Evolutionary conservation across 2,113 vertebrate species (phyloP).

Genomic region (Micronycteris hirsuta): DNA sequence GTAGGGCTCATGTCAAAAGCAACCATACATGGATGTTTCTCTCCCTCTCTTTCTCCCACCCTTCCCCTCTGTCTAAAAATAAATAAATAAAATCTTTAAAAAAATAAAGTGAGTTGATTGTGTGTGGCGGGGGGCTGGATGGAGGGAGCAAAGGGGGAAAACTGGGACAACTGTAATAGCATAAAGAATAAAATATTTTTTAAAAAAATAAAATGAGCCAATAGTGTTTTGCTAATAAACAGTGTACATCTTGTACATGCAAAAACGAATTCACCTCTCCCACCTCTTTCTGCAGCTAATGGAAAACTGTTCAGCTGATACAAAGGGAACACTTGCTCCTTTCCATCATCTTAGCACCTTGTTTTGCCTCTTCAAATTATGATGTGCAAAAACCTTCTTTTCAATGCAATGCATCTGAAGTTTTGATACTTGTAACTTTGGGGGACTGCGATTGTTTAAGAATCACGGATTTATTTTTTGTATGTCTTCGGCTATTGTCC

Average conservation of each 20-base stretch:
- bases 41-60: too few species aligned
- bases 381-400: conserved; percentile 81
- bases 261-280: conserved; percentile 72
- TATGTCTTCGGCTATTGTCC: conserved; percentile 82
- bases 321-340: conserved; percentile 70
- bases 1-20: too few species aligned
- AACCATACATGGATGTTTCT: too few species aligned
- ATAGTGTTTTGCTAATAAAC: conserved; percentile 78
- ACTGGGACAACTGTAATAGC: too few species aligned
- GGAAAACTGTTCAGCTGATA: conserved; percentile 74
- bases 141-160: too few species aligned
- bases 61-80: too few species aligned
- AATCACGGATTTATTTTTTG: conserved; percentile 85
- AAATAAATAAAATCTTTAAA: too few species aligned
- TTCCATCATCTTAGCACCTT: conserved; percentile 80
- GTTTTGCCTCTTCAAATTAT: conserved; percentile 83
- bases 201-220: background rate
- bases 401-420: conserved; percentile 81
- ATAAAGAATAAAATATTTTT: too few species aligned
- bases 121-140: conserved; percentile 37
- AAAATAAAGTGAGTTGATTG: conserved; percentile 44
- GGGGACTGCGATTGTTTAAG: conserved; percentile 78
- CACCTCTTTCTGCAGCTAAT: conserved; percentile 68
- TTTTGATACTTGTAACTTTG: conserved; percentile 83
- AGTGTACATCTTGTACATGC: conserved; percentile 83